A percentile compares a stretch with the other conserved stretches of the same genome.
These are phyloP conservation scores for Lycia hirtaria DNA, from an alignment of 2,888 invertebrate genomes.

Conservation along the genomic window DNA sequence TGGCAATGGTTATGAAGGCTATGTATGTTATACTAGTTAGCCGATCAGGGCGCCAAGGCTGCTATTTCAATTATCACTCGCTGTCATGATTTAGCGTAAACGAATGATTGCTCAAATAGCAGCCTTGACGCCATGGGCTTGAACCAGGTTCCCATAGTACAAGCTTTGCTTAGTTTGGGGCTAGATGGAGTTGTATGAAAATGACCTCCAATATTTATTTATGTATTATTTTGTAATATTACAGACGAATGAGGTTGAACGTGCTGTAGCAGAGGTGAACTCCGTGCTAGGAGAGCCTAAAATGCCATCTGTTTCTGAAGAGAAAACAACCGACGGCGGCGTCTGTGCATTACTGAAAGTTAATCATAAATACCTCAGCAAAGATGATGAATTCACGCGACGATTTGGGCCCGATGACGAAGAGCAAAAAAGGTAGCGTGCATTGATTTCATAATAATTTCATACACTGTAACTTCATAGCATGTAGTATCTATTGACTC, in stretches of 20 bases:
- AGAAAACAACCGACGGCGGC: not conserved
- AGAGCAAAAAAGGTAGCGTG: constrained; percentile 27
- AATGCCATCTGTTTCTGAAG: not conserved
- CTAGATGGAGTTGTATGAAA: no score
- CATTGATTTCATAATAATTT: not conserved
- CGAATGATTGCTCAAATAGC: no score
- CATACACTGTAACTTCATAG: no score
- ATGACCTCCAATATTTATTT: not conserved
- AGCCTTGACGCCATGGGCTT: no score
- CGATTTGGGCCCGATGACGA: constrained; percentile 55
- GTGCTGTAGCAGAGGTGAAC: constrained; percentile 61
- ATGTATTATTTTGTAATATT: not conserved
- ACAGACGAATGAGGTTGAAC: constrained; percentile 65
- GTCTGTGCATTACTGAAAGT: constrained; percentile 23
- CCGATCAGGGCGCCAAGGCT: no score
- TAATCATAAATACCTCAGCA: constrained; percentile 52
- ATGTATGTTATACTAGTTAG: no score
- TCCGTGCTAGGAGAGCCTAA: constrained; percentile 45
- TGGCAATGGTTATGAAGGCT: no score
- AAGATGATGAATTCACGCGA: constrained; percentile 49
- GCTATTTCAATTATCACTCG: no score
- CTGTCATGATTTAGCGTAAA: no score
- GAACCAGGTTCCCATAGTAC: no score
- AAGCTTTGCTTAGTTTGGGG: no score
- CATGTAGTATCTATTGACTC: no score